Conservation (phyloP, 2,797 vertebrate genomes). For the Bryconaethiops microstoma region DNA sequence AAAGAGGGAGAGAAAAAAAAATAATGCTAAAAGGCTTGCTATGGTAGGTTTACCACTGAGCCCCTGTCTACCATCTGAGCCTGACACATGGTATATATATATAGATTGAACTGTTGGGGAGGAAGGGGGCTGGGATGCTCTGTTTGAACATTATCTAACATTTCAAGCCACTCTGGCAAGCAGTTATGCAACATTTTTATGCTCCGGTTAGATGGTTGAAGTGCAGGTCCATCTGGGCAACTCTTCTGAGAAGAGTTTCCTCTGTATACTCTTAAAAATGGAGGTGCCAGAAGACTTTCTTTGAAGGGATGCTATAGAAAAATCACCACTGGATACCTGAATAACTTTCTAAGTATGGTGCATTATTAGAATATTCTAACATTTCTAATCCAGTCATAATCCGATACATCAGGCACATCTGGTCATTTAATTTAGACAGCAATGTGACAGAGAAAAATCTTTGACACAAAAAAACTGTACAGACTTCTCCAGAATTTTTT, state of each 20-base stretch:
- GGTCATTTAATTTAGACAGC: too few relatives aligned
- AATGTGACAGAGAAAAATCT: too few relatives aligned
- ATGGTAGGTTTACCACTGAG: constrained; percentile 26
- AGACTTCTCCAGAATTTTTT: neutral
- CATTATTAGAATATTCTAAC: too few relatives aligned
- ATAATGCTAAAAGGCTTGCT: constrained; percentile 33
- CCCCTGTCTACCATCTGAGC: constrained; percentile 24
- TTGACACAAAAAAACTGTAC: too few relatives aligned
- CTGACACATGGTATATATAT: constrained; percentile 19
- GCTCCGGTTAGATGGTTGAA: constrained; percentile 23
- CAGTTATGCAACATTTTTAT: constrained; percentile 44
- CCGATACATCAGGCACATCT: too few relatives aligned
- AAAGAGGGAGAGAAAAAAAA: constrained; percentile 5
- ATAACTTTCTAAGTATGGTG: too few relatives aligned
- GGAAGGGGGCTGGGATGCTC: constrained; percentile 24
- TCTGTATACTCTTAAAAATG: neutral
- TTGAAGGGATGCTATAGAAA: neutral
- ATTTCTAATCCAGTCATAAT: too few relatives aligned
- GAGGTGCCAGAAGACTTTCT: neutral
- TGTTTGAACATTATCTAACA: constrained; percentile 43
- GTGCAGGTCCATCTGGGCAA: neutral
- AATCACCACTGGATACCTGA: neutral
- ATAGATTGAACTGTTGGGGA: constrained; percentile 15
- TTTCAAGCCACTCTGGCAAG: constrained; percentile 41
- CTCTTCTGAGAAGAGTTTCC: constrained; percentile 2